These are phyloP conservation scores for Ditula angustiorana DNA, from an alignment of 2,888 invertebrate species.

Conservation along the genomic window DNA sequence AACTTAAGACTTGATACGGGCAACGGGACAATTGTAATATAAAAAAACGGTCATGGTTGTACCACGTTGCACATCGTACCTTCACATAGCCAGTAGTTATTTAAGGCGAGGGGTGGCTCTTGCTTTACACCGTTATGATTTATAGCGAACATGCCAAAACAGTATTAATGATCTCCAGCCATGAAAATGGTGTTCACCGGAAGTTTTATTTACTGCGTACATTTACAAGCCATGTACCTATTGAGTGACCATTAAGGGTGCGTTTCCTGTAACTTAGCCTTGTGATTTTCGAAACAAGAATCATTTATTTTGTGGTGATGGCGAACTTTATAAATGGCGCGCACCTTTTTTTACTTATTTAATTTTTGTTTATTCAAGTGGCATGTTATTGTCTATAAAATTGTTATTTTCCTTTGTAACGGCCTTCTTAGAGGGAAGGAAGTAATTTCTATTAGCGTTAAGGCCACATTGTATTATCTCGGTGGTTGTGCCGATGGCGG, in stretches of 20 bases:
- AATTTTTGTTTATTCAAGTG: constrained; percentile 32
- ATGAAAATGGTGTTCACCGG: constrained; percentile 60
- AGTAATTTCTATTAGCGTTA: constrained; percentile 58
- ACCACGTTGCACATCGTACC: too few relatives aligned
- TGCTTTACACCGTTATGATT: constrained; percentile 55
- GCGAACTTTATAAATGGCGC: constrained; percentile 17
- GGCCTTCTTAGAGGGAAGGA: constrained; percentile 60
- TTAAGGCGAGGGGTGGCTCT: constrained; percentile 54
- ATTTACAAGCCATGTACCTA: background rate
- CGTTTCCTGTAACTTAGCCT: constrained; percentile 6
- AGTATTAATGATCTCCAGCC: constrained; percentile 62
- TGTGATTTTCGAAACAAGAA: background rate
- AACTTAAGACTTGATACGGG: too few relatives aligned
- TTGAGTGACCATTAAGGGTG: constrained; percentile 15
- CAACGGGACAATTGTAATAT: too few relatives aligned
- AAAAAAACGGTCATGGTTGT: too few relatives aligned
- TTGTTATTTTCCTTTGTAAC: constrained; percentile 41
- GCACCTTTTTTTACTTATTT: background rate
- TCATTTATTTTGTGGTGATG: constrained; percentile 5
- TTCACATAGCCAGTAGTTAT: constrained; percentile 3
- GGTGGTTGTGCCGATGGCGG: constrained; percentile 34
- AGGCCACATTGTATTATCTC: constrained; percentile 49
- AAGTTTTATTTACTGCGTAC: constrained; percentile 55
- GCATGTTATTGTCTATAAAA: constrained; percentile 32
- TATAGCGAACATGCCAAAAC: constrained; percentile 58